Conservation (phyloP, 2,113 vertebrate species). For the Platichthys flesus region DNA sequence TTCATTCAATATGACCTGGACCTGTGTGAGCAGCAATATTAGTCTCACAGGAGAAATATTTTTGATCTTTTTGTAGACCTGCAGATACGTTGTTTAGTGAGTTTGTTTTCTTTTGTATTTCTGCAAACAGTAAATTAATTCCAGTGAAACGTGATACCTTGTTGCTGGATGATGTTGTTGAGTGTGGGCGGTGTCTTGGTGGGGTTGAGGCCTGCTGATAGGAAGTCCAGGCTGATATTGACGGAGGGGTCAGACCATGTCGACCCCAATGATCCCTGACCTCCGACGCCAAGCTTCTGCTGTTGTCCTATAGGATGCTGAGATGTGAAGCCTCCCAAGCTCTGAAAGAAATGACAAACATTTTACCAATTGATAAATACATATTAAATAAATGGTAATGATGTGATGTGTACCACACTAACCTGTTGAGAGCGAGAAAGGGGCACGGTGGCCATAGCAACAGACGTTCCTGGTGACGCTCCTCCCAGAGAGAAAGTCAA, state of each 20-base stretch:
- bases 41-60: no score
- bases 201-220: conserved; percentile 93
- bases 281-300: conserved; percentile 83
- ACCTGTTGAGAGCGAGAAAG: conserved; percentile 77
- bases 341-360: conserved; percentile 70
- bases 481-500: conserved; percentile 93
- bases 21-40: no score
- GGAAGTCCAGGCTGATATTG: conserved; percentile 98
- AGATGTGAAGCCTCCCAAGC: conserved; percentile 85
- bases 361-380: conserved; percentile 6
- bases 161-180: conserved; percentile 95
- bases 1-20: neutral
- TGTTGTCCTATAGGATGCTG: conserved; percentile 78
- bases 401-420: neutral
- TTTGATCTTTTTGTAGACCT: no score
- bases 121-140: neutral
- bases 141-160: conserved; percentile 82
- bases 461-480: conserved; percentile 73
- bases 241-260: conserved; percentile 99
- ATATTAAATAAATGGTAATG: neutral
- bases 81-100: neutral
- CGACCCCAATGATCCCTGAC: conserved; percentile 88
- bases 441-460: conserved; percentile 60
- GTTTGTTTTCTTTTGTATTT: neutral
- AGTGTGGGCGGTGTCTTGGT: conserved; percentile 93